These are phyloP conservation scores for Macquaria ambigua DNA, from an alignment of 2,113 vertebrate genomes.

Conservation along the genomic window DNA sequence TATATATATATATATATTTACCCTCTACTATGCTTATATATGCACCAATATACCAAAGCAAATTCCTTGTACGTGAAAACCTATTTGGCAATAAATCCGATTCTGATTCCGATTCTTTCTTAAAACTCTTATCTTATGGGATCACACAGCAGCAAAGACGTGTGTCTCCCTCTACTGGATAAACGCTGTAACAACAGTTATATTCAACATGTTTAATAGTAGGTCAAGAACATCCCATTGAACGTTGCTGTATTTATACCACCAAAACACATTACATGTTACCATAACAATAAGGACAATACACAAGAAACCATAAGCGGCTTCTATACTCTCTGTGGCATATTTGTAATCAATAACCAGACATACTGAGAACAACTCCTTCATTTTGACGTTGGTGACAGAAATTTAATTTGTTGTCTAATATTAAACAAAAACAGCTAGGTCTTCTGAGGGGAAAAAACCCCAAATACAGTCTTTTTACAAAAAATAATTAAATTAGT, in stretches of 20 bases:
- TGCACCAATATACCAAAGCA: no score
- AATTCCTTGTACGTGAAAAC: no score
- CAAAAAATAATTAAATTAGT: neutral
- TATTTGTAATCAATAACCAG: neutral
- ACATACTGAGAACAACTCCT: neutral
- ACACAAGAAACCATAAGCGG: neutral
- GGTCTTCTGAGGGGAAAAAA: neutral
- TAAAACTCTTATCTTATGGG: neutral
- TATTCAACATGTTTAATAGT: neutral
- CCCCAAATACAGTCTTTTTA: neutral
- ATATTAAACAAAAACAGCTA: no score
- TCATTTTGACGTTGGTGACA: neutral
- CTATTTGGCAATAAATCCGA: no score
- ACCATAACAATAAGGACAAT: neutral
- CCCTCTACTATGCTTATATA: no score
- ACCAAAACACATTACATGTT: neutral
- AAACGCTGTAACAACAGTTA: neutral
- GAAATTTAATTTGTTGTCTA: neutral
- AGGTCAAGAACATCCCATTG: neutral
- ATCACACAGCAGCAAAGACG: neutral
- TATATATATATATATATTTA: no score
- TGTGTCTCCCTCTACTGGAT: constrained; percentile 6
- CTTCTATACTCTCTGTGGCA: no score
- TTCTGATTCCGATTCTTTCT: no score
- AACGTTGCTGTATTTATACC: neutral